phyloP scores from a whole-genome alignment of 2,888 invertebrate genomes.

The Hermaeophaga mercurialis region DNA sequence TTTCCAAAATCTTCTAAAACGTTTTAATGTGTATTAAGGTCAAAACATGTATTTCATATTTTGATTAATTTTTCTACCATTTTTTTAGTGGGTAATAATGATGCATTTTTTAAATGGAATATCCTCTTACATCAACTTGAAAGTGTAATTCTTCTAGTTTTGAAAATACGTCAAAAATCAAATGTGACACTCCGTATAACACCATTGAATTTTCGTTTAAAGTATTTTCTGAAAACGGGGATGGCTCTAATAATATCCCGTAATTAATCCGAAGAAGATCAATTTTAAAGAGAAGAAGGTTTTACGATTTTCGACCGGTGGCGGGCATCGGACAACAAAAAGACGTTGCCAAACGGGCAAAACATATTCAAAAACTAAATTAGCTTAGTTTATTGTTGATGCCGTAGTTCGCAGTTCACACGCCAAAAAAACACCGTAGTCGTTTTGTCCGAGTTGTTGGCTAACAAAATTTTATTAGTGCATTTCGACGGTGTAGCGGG shows the following conservation, averaged over 20 bases:
- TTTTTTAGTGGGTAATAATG: too few species aligned
- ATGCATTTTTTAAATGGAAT: too few species aligned
- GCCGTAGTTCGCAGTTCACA: constrained; percentile 30
- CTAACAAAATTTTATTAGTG: constrained; percentile 39
- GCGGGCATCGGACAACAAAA: background rate
- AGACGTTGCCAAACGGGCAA: constrained; percentile 2
- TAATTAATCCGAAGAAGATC: background rate
- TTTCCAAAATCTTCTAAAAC: too few species aligned
- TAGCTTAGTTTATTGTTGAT: constrained; percentile 36
- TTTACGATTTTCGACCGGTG: background rate
- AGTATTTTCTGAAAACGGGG: too few species aligned
- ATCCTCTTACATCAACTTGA: too few species aligned
- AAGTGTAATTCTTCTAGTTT: too few species aligned
- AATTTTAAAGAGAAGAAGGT: constrained; percentile 1
- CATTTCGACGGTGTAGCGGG: constrained; percentile 36
- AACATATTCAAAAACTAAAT: constrained; percentile 31
- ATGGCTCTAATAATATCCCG: background rate
- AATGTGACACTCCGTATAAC: too few species aligned
- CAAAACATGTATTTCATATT: too few species aligned
- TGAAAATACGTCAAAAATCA: too few species aligned
- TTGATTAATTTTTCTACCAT: too few species aligned
- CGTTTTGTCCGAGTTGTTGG: constrained; percentile 31
- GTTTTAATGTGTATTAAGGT: too few species aligned
- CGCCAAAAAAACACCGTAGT: constrained; percentile 27
- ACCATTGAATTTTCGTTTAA: too few species aligned